Evolutionary conservation across 2,888 invertebrate genomes (phyloP).

Genomic region (Hyposoter didymator): DNA sequence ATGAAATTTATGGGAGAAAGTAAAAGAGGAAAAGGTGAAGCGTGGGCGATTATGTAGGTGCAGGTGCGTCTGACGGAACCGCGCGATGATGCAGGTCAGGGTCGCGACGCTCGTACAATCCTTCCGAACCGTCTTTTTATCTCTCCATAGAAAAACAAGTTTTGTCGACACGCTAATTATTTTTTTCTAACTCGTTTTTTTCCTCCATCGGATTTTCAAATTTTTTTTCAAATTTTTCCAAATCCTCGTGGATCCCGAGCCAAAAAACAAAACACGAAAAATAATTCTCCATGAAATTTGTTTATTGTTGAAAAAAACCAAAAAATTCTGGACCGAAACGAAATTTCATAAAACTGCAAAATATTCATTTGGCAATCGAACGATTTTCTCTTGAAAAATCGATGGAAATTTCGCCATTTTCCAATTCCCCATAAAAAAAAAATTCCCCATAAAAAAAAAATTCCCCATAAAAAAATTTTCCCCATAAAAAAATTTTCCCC

Average conservation of each 20-base stretch:
- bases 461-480: not conserved
- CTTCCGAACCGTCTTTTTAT: conserved; percentile 16
- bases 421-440: too few species aligned
- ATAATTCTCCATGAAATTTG: not conserved
- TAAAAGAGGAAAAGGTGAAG: conserved; percentile 76
- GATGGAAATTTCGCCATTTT: too few species aligned
- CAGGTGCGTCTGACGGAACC: conserved; percentile 76
- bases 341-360: too few species aligned
- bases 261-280: not conserved
- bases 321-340: not conserved
- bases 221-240: not conserved
- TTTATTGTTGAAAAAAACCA: not conserved
- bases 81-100: conserved; percentile 72
- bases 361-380: too few species aligned
- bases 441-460: not conserved
- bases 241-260: not conserved
- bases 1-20: conserved; percentile 75
- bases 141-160: not conserved
- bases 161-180: not conserved
- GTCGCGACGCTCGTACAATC: conserved; percentile 64
- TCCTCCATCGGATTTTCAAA: not conserved
- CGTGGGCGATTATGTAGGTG: conserved; percentile 72
- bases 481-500: not conserved
- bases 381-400: too few species aligned
- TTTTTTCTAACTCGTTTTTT: too few species aligned